Percentiles rank a stretch among this genome's conserved stretches.
Conservation (phyloP, 2,113 vertebrate species). For the Taxidea taxus region DNA sequence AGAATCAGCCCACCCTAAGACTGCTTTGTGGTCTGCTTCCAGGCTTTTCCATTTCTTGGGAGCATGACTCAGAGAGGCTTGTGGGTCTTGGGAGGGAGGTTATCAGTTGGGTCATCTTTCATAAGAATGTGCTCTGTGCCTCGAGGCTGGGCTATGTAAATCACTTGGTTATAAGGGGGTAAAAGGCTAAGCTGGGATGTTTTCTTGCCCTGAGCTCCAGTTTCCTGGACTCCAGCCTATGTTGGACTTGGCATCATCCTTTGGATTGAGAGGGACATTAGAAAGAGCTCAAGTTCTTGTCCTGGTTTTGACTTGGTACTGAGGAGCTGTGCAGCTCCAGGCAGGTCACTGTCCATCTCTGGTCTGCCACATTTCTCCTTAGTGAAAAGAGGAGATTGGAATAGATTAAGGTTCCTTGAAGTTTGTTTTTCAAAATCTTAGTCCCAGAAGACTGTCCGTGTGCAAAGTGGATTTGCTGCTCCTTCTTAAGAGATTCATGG, state of each 20-base stretch:
- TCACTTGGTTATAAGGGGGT: not conserved
- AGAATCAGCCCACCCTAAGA: not conserved
- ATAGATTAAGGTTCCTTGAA: not conserved
- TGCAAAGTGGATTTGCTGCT: not conserved
- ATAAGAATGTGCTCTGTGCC: not conserved
- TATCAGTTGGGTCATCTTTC: not conserved
- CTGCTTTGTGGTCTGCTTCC: not conserved
- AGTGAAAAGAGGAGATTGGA: not conserved
- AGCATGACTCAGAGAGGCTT: not conserved
- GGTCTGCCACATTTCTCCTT: not conserved
- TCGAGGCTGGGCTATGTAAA: not conserved
- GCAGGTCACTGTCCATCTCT: not conserved
- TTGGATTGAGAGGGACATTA: not conserved
- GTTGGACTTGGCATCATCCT: not conserved
- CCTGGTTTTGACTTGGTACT: not conserved
- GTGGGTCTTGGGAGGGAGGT: not conserved
- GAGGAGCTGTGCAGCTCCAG: not conserved
- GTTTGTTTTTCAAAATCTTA: not conserved
- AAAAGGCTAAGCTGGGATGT: not conserved
- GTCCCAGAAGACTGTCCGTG: not conserved
- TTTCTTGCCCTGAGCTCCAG: not conserved
- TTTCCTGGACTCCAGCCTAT: not conserved
- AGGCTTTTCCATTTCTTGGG: not conserved
- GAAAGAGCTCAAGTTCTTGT: not conserved
- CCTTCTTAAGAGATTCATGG: not conserved